Base-by-base conservation (phyloP, 92 coral and sea anemone species). In the Bergia sp. region DNA sequence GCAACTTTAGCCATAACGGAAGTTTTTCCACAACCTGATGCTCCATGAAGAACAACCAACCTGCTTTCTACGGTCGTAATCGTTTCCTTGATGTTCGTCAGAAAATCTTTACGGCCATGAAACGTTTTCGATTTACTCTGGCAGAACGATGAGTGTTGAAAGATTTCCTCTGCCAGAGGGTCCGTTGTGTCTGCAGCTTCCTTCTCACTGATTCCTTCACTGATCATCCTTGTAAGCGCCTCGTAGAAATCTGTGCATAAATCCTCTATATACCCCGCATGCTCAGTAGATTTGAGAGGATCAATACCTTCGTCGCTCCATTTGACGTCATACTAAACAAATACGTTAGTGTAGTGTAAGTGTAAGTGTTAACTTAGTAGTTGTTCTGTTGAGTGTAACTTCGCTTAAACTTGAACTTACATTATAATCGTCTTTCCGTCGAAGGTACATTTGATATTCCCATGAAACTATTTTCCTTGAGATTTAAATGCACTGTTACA, bases 11-110 rank as follows among this genome's bases (percentile, higher is more conserved):
- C 99, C 98, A 97, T 93, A 18, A 97, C 88, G 0, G 99, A 97
- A 9, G 99, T 97, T 81, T 97, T 97, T 7, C 99, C 99, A 75
- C 98, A 97, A 29, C 99, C 99, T 0, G 99, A 97, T 72, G 96
- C 94, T 36, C 99, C 99, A 50, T 91, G 80, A 43, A 97, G 86
- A 21, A 97, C 97, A 29, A 97, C 85, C 49, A 91, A 86, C 13
- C 93, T 91, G 1, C 90, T 91, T 37, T 94, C 96, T 49, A 89
- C 89, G 40, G 90, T 92, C 57, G 76, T 67, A 69, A 95, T 43
- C 2, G 82, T 92, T 13, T 83, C 81, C 86, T 92, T 93, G 12
- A 94, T 80, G 39, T 89, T 89, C 50, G 91, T 87, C 37, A 97
- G 81, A 37, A 95, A 94, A 13, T 93, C 92, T 61, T 89, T 61